A percentile compares a stretch with the other conserved stretches of the same genome.
phyloP scores from a whole-genome alignment of 2,113 vertebrate genomes.

The Picathartes gymnocephalus region DNA sequence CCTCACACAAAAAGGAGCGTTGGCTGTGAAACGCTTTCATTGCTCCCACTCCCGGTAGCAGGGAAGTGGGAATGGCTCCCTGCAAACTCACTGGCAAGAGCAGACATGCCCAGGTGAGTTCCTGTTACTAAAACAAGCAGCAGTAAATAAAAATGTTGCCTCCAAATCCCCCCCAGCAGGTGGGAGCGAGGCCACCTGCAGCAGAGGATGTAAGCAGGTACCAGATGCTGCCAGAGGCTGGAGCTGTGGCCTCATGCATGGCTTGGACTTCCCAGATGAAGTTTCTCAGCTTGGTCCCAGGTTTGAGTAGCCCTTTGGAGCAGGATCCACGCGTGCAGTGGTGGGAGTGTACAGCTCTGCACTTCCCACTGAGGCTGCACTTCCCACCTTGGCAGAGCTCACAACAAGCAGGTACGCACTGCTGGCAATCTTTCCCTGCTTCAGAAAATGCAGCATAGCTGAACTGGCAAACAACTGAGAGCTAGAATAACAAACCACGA shows the following conservation, averaged over 20 bases:
- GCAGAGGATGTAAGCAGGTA: background rate
- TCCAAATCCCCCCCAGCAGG: background rate
- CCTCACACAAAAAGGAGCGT: background rate
- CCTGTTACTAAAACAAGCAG: rapidly evolving
- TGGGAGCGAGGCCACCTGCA: rapidly evolving
- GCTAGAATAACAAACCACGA: background rate
- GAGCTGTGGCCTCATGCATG: slow-evolving; percentile 6
- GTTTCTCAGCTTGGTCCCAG: background rate
- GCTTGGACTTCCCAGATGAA: background rate
- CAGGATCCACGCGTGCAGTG: background rate
- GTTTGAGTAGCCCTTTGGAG: background rate
- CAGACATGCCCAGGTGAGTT: background rate
- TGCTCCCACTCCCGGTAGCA: background rate
- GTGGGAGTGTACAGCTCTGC: background rate
- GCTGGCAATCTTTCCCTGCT: background rate
- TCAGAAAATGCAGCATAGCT: background rate
- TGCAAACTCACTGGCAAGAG: background rate
- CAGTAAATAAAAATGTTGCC: background rate
- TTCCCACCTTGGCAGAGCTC: rapidly evolving
- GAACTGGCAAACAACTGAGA: slow-evolving; percentile 15
- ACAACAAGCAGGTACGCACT: background rate
- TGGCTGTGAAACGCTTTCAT: background rate
- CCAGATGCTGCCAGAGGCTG: slow-evolving; percentile 48
- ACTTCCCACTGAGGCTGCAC: background rate
- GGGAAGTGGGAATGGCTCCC: background rate